Evolutionary conservation across 2,888 invertebrate genomes (phyloP).

Genomic region (Sceliomorpha sp.): DNA sequence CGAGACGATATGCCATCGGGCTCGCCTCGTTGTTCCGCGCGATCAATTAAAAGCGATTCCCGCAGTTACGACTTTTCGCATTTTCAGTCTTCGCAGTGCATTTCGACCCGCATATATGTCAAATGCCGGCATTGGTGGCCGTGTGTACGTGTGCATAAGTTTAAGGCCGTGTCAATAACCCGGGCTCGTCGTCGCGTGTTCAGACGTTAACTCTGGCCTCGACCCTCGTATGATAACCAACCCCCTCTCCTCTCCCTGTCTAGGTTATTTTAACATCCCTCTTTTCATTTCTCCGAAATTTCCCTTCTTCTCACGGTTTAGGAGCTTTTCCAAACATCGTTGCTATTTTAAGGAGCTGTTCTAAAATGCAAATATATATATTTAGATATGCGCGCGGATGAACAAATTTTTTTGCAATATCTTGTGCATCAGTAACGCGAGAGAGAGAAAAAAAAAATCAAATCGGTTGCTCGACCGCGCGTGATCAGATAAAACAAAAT

Average conservation of each 20-base stretch:
- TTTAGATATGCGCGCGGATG: no score
- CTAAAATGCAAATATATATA: no score
- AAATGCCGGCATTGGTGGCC: constrained; percentile 6
- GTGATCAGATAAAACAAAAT: no score
- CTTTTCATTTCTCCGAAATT: no score
- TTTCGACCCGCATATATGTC: constrained; percentile 49
- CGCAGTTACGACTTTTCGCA: constrained; percentile 39
- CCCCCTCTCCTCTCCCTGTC: constrained; percentile 33
- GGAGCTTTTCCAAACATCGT: no score
- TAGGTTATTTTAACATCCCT: constrained; percentile 29
- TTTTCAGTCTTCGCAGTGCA: constrained; percentile 38
- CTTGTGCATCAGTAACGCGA: background rate
- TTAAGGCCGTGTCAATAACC: constrained; percentile 71
- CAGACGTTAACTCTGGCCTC: constrained; percentile 63
- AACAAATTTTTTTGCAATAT: background rate
- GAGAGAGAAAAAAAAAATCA: background rate
- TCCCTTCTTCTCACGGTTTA: constrained; percentile 29
- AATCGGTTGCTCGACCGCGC: no score
- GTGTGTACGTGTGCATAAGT: constrained; percentile 41
- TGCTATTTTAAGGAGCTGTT: no score
- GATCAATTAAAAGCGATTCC: constrained; percentile 41
- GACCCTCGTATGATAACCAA: constrained; percentile 58
- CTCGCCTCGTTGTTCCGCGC: constrained; percentile 34
- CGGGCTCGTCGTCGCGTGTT: constrained; percentile 71
- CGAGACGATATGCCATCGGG: no score